Evolutionary conservation across 2,888 invertebrate species (phyloP), one percentile per base, ranked within the genome.

Genomic region (Acronicta psi): DNA sequence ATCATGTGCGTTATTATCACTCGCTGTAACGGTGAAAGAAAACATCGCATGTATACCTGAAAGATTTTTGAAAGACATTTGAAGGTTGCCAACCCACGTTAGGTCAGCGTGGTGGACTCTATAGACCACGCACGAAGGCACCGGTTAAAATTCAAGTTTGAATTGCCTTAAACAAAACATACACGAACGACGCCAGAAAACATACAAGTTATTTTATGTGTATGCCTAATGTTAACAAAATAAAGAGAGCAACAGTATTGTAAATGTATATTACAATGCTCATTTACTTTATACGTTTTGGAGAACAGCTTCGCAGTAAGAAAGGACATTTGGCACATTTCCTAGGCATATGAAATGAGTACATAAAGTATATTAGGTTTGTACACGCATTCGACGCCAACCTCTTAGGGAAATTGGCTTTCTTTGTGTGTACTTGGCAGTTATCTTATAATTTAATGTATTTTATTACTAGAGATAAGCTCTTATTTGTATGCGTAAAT

Each of bases 401-500:
- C 69, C 80, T 80, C 81, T 82, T 78, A 79, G 63, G 73, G 65
- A 78, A 79, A 82, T 82, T 82, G 74, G 77, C 69, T 76, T 50
- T 51, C 63, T 72, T 76, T 76, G 76, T 76, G 52, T 44, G 61
- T 52, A 63, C 57, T 65, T 59, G 68, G 53, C 59, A 23, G 60
- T 73, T 62, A 75, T 69, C 56, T 54, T 58, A 43, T 61, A 74
- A 76, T 74, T 73, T 70, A 65, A 69, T 51, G 61, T 63, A 62
- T 61, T 74, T 75, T 73, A 69, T 70, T 67, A 52, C 62, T 69
- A 55, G 36, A 61, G 50, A 69, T 71, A 53, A 65, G 60, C 47
- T 61, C 41, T 17, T 61, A 56, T 46, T 50, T 66, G 40, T 58
- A 64, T 67, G 50, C 18, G 16, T 11, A 17, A 49, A 56, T 67